Evolutionary conservation across 2,113 vertebrate genomes (phyloP), one percentile per base, ranked within the genome.

Genomic region (Tenrec ecaudatus): DNA sequence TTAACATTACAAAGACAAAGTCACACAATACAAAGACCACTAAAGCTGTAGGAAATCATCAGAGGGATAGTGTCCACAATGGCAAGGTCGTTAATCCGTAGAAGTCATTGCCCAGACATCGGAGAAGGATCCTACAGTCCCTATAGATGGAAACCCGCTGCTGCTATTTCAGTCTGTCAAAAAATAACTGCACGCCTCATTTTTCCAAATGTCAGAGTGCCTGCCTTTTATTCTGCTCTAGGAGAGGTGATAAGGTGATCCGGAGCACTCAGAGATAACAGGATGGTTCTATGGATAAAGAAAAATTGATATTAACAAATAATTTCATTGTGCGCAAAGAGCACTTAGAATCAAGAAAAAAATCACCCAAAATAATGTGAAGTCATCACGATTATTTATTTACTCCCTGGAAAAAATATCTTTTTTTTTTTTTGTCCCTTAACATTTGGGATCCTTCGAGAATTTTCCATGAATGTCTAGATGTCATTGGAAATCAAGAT

Each of bases 141-240:
- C 96, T 96, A 96, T 97, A 97, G 98, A 97, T 95, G 96, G 97
- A 96, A 97, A 92, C 57, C 95, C 75, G 92, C 94, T 85, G 94
- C 81, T 97, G 76, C 96, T 97, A 96, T 97, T 98, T 96, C 66
- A 91, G 87, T 58, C n/a, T 1, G 25, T 93, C 97, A 98, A 97
- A 98, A 98, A 98, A 98, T 98, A 98, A 82, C 86, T 23, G 6
- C 38, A 22, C 71, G 95, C 94, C 92, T 98, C 94, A 95, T 96
- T 97, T 97, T 96, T 92, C 92, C 82, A 94, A 91, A 96, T 92
- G 89, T 80, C 95, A 82, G 43, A 53, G 62, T 58, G 71, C 40
- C 76, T 95, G 84, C 86, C 89, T 89, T 89, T 94, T 69, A 64
- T 66, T 43, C 68, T 93, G 84, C 83, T 91, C 90, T 79, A 89